Conservation (phyloP, 2,113 vertebrate species). For the Mesitornis unicolor region DNA sequence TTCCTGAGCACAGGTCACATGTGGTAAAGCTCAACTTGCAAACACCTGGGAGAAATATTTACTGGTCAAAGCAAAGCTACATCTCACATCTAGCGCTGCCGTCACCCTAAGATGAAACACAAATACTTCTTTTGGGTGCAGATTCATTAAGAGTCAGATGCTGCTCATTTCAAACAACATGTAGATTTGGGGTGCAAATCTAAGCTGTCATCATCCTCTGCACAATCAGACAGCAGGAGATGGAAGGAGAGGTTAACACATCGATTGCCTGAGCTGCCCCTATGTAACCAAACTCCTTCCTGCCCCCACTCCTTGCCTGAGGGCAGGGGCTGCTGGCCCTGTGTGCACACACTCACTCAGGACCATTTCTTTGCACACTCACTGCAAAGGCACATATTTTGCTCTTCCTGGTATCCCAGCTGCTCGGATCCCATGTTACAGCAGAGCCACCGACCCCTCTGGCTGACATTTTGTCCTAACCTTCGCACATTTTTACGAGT, state of each 20-base stretch:
- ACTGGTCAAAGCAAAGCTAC: not conserved
- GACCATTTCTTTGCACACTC: fast-evolving
- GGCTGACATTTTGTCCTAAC: not conserved
- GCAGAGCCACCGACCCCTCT: fast-evolving
- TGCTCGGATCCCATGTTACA: fast-evolving
- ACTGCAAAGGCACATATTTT: fast-evolving
- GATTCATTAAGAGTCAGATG: not conserved
- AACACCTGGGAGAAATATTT: not conserved
- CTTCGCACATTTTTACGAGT: fast-evolving
- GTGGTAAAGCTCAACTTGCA: not conserved
- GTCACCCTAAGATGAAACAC: not conserved
- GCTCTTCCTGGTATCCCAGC: not conserved
- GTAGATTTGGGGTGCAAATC: not conserved
- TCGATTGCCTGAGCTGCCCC: not conserved
- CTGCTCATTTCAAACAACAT: not conserved
- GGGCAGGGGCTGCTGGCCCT: not conserved
- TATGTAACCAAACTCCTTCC: fast-evolving
- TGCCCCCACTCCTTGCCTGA: fast-evolving
- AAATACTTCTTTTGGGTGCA: not conserved
- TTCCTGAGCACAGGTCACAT: not conserved
- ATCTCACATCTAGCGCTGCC: not conserved
- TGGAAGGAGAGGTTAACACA: not conserved
- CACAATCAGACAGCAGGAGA: not conserved
- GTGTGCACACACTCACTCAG: fast-evolving
- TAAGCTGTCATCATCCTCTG: not conserved